Evolutionary conservation across 2,113 vertebrate genomes (phyloP).

Genomic region (Mustelus asterias): DNA sequence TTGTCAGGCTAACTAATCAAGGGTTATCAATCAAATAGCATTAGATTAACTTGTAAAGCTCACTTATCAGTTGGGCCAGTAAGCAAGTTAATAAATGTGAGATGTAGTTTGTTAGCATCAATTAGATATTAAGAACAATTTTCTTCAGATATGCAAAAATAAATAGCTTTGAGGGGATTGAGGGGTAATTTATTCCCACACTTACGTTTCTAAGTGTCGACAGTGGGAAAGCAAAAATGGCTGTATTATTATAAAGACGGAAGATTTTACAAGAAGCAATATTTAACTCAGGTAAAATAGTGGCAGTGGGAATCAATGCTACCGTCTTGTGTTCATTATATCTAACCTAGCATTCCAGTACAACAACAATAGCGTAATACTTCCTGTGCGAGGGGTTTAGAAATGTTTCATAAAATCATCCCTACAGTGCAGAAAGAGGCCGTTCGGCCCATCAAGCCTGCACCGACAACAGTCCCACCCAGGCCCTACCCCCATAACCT

Average conservation of each 20-base stretch:
- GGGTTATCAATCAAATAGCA: neutral
- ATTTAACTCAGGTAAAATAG: neutral
- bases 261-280: neutral
- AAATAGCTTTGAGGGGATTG: neutral
- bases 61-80: neutral
- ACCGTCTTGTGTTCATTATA: neutral
- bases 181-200: neutral
- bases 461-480: too few relatives aligned
- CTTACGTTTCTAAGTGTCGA: neutral
- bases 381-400: neutral
- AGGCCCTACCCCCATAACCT: too few relatives aligned
- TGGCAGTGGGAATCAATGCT: neutral
- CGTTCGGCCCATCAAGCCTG: too few relatives aligned
- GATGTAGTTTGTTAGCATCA: neutral
- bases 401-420: neutral
- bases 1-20: neutral
- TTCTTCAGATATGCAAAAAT: neutral
- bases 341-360: neutral
- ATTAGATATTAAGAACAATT: neutral
- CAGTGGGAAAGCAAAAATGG: neutral
- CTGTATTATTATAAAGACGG: neutral
- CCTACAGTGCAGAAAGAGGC: too few relatives aligned
- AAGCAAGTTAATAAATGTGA: neutral
- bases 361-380: neutral
- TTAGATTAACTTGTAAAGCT: neutral